These are phyloP conservation scores for Listronotus oregonensis DNA, from an alignment of 1,140 invertebrate species.

Conservation along the genomic window DNA sequence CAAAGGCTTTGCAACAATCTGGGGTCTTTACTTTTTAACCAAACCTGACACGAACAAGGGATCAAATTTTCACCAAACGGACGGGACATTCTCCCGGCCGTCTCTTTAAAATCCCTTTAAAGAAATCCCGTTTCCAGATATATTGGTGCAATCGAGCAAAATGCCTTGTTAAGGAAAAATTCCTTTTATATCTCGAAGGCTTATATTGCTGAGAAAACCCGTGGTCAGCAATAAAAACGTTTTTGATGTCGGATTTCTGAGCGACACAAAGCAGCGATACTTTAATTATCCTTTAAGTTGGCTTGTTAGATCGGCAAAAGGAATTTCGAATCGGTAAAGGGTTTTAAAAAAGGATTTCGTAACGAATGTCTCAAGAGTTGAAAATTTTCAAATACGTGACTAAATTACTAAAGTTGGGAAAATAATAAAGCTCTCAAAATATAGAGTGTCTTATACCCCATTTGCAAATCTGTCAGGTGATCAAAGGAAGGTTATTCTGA, in stretches of 20 bases:
- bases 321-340: neutral
- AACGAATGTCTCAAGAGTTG: no score
- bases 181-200: constrained; percentile 27
- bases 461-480: no score
- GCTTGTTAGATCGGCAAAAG: neutral
- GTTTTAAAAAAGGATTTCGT: neutral
- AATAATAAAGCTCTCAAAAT: no score
- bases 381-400: no score
- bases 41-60: constrained; percentile 12
- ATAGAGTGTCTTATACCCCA: no score
- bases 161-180: constrained; percentile 34
- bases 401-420: no score
- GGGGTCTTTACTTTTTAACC: neutral
- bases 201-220: constrained; percentile 21
- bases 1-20: no score
- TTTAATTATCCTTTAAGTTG: constrained; percentile 29
- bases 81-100: constrained; percentile 1
- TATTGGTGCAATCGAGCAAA: constrained; percentile 29
- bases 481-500: no score
- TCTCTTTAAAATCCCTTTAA: constrained; percentile 16
- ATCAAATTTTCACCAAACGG: constrained; percentile 12
- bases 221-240: constrained; percentile 33
- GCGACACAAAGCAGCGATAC: constrained; percentile 29
- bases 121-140: constrained; percentile 12
- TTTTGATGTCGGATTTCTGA: constrained; percentile 29